These are phyloP conservation scores for Myiopsitta monachus DNA, from an alignment of 2,113 vertebrate genomes.

Conservation along the genomic window DNA sequence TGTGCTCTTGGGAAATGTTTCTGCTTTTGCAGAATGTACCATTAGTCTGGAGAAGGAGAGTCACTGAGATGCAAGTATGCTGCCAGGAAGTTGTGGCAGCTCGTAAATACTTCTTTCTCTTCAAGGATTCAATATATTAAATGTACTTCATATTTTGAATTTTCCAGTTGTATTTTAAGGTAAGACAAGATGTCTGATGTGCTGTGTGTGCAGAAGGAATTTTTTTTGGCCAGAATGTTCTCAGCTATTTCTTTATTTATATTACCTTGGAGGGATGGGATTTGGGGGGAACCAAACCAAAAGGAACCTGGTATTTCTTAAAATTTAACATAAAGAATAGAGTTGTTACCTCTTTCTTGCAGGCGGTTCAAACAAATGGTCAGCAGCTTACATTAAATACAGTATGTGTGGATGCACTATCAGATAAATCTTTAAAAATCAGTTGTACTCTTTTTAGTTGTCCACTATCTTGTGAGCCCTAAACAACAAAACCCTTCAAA, in stretches of 20 bases:
- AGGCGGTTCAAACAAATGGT: background rate
- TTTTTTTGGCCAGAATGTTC: background rate
- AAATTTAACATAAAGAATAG: background rate
- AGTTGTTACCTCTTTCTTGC: background rate
- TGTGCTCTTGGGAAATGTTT: background rate
- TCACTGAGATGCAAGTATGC: background rate
- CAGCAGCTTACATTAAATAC: background rate
- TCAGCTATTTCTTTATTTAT: slow-evolving; percentile 4
- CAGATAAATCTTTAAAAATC: background rate
- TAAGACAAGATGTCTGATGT: background rate
- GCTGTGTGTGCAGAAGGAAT: background rate
- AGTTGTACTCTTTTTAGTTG: background rate
- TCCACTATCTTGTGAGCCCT: background rate
- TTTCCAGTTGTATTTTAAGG: slow-evolving; percentile 18
- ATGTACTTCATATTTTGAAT: background rate
- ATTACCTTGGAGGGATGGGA: background rate
- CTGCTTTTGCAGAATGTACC: background rate
- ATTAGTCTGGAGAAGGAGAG: background rate
- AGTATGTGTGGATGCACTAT: background rate
- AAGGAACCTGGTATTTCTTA: background rate
- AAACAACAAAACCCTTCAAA: background rate
- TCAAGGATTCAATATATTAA: slow-evolving; percentile 11
- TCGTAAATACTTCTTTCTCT: background rate
- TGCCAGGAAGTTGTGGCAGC: background rate
- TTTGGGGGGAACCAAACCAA: background rate